These are phyloP conservation scores for Zonitis immaculata DNA, from an alignment of 2,888 invertebrate genomes.

Conservation along the genomic window DNA sequence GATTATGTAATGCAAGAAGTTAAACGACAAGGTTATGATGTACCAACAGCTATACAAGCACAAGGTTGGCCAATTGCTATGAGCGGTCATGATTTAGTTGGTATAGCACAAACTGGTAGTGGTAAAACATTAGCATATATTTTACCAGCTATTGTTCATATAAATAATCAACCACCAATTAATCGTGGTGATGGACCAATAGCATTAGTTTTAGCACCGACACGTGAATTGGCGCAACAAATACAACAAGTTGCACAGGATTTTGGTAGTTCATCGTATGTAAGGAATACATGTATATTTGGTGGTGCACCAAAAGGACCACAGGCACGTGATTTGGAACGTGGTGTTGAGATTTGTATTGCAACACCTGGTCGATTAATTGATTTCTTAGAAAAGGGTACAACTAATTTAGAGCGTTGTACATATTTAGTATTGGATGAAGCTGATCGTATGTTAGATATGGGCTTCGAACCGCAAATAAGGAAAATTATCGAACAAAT, in stretches of 20 bases:
- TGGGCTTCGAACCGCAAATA: slow-evolving; percentile 97
- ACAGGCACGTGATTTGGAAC: slow-evolving; percentile 76
- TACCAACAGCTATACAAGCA: slow-evolving; percentile 91
- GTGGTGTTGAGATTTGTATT: slow-evolving; percentile 91
- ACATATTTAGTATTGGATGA: slow-evolving; percentile 85
- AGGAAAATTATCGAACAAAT: slow-evolving; percentile 91
- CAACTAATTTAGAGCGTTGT: slow-evolving; percentile 77
- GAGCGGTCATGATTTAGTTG: slow-evolving; percentile 89
- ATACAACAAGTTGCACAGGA: slow-evolving; percentile 80
- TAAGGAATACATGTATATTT: slow-evolving; percentile 91
- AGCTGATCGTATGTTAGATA: slow-evolving; percentile 95
- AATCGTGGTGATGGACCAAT: slow-evolving; percentile 90
- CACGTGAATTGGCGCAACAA: slow-evolving; percentile 84
- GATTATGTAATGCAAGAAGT: slow-evolving; percentile 76
- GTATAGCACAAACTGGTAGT: slow-evolving; percentile 92
- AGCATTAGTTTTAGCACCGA: slow-evolving; percentile 83
- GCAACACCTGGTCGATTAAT: slow-evolving; percentile 95
- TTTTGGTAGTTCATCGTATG: slow-evolving; percentile 83
- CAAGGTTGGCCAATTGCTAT: slow-evolving; percentile 96
- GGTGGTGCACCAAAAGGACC: slow-evolving; percentile 98
- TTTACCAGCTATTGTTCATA: slow-evolving; percentile 91
- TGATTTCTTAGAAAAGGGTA: slow-evolving; percentile 82
- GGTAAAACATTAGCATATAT: slow-evolving; percentile 90
- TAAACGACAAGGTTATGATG: slow-evolving; percentile 73
- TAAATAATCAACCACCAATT: slow-evolving; percentile 81